Base-by-base conservation (phyloP, 2,113 vertebrate species). In the Pogona vitticeps region DNA sequence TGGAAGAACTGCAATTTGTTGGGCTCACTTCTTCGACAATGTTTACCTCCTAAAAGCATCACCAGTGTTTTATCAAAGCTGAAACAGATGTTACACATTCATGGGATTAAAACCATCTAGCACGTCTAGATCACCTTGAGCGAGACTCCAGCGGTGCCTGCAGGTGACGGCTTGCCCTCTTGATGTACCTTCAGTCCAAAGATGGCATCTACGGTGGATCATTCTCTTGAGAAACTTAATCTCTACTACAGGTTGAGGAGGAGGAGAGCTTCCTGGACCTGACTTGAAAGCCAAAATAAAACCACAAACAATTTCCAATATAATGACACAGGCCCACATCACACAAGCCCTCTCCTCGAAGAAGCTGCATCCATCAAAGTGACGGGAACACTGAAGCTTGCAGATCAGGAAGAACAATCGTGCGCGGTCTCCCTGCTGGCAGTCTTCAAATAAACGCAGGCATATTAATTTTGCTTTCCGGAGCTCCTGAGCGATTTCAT, bases 21-120 rank as follows among this genome's bases (percentile, higher is more conserved):
- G 2, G 40, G 85, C n/a, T 70, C 70, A 81, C 85, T 81, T 81
- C 80, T 56, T 42, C 80, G 75, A 75, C 71, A 81, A 52, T 80
- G 78, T 81, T 86, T 72, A 86, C 14, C n/a, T 40, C 71, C n/a
- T 46, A 75, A 84, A 86, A 81, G 68, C 75, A 36, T 86, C 81
- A 56, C 81, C 58, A 65, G 81, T 86, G 71, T 86, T 86, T 86
- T 80, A 86, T 86, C 85, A 80, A 86, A 81, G 77, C 77, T 67
- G 15, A 67, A 86, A 56, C 78, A 86, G 68, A 81, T 86, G 85
- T 78, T 81, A 65, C 80, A 81, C n/a, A n/a, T 81, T 81, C 58
- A 38, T 81, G 58, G 10, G 26, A 81, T 81, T 8, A 20, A 73
- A 81, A 40, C 52, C 79, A 33, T 59, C 63, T 81, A 36, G 40